A percentile compares a stretch with the other conserved stretches of the same genome.
phyloP scores from a whole-genome alignment of 2,888 invertebrate species.

The Lepeophtheirus nordmannii region DNA sequence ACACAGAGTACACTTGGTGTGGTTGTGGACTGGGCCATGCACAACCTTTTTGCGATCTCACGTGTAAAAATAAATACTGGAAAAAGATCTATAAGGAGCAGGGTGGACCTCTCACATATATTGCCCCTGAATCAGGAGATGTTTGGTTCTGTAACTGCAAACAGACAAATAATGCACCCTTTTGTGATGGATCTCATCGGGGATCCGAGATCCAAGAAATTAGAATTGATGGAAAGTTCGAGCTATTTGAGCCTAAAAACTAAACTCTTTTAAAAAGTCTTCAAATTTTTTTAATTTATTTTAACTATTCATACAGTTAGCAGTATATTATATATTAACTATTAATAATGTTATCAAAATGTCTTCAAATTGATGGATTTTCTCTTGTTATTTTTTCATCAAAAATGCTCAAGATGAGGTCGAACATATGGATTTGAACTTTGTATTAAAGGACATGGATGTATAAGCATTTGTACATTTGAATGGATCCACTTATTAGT shows the following conservation, averaged over 20 bases:
- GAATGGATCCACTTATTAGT: constrained; percentile 27
- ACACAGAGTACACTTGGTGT: constrained; percentile 16
- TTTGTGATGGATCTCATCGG: constrained; percentile 91
- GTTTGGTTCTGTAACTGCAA: constrained; percentile 98
- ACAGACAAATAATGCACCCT: constrained; percentile 78
- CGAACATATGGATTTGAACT: neutral
- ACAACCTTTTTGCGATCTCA: constrained; percentile 84
- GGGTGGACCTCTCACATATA: constrained; percentile 61
- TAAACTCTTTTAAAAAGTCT: neutral
- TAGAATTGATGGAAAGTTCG: constrained; percentile 10
- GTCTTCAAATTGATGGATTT: too few species aligned
- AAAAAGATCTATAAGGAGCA: neutral
- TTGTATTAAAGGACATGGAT: neutral
- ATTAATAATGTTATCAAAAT: too few species aligned
- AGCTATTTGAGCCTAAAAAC: constrained; percentile 12
- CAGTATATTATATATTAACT: too few species aligned
- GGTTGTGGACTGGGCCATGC: constrained; percentile 28
- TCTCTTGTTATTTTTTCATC: neutral
- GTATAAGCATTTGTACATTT: constrained; percentile 22
- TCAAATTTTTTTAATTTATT: neutral
- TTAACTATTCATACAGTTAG: too few species aligned
- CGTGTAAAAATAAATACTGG: constrained; percentile 52
- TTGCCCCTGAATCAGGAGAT: constrained; percentile 68
- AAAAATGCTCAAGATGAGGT: neutral
- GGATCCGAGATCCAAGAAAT: constrained; percentile 47